Evolutionary conservation across 2,888 invertebrate species (phyloP), one percentile per base, ranked within the genome.

Genomic region (Habroteleia sp.): DNA sequence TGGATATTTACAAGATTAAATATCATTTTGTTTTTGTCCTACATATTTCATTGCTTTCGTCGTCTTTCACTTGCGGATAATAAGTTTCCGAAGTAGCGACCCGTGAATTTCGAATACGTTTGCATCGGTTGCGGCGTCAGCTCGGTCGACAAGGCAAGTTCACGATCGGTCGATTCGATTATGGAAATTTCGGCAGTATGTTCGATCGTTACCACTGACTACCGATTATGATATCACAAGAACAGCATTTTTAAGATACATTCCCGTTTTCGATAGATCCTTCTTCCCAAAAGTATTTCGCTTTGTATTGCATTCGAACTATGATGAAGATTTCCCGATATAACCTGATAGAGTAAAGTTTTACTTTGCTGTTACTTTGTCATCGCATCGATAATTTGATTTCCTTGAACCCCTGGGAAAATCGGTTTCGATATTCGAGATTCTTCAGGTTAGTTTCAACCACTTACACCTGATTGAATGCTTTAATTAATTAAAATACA

Each of bases 51-150:
- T 1, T 68, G 68, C 33, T 58, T 63, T 56, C 68, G 56, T 65
- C 76, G 68, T 76, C 76, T 76, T 73, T 76, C 72, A 58, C 63
- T 73, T 54, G 76, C 44, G 72, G 68, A 82, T 84, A 83, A 84
- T 83, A 84, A 83, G 84, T 84, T 85, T 83, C 80, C 82, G 81
- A 79, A 72, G 74, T 83, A 79, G 81, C 81, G 84, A 85, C 80
- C 83, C 83, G 85, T 83, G 83, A 85, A 85, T 84, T 83, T 84
- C 81, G 84, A 83, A 82, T 83, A 81, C 84, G 83, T 80, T 79
- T 81, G 82, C 83, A 83, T 82, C 84, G 82, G 84, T 82, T 82
- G 82, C 81, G 83, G 85, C 83, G 85, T 85, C 85, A 85, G 85
- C 85, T 85, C 80, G 85, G 85, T 78, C 83, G 85, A 85, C 85